These are phyloP conservation scores for Tragulus kanchil DNA, from an alignment of 2,113 vertebrate species.

Conservation along the genomic window DNA sequence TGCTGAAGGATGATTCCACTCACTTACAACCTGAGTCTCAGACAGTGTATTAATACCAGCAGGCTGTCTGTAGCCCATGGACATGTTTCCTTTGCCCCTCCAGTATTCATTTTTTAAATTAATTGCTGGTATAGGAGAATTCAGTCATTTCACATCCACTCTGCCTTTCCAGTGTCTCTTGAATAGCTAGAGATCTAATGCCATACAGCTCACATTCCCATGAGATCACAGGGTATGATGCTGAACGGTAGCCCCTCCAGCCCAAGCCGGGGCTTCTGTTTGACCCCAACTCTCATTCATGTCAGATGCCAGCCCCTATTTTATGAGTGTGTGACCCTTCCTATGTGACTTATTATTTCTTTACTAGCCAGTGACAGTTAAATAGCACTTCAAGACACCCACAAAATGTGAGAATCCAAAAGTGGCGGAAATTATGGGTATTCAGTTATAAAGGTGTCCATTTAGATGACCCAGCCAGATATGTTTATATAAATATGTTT, in stretches of 20 bases:
- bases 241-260: not conserved
- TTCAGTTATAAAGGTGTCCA: not conserved
- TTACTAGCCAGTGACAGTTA: not conserved
- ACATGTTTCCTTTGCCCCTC: not conserved
- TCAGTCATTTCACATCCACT: not conserved
- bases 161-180: not conserved
- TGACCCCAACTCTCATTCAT: not conserved
- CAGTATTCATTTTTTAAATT: not conserved
- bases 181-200: not conserved
- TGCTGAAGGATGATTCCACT: not conserved
- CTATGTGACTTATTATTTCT: not conserved
- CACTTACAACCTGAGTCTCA: not conserved
- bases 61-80: not conserved
- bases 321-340: not conserved
- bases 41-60: not conserved
- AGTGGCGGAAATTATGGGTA: not conserved
- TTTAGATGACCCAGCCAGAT: not conserved
- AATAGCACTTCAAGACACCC: not conserved
- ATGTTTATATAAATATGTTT: not conserved
- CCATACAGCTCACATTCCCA: fast-evolving
- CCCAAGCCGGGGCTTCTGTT: not conserved
- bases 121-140: not conserved
- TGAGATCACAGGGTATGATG: no score
- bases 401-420: not conserved
- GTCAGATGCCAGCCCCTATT: not conserved